phyloP scores from a whole-genome alignment of 37 sponge, comb jelly and placozoan genomes.

The Petrosia ficiformis region DNA sequence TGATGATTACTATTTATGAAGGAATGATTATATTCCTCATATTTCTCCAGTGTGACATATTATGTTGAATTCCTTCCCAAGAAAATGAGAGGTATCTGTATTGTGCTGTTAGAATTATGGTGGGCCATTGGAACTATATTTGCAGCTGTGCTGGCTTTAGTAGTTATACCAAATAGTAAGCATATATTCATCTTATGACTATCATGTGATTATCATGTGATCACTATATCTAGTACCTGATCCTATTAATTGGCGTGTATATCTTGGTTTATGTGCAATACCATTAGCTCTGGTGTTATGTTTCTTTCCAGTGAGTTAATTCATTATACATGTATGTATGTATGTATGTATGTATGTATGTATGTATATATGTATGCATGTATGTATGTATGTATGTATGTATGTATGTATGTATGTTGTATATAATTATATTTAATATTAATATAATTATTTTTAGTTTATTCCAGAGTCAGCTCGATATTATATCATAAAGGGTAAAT shows the following conservation, averaged over 20 bases:
- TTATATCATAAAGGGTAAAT: constrained; percentile 46
- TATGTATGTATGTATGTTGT: too few relatives aligned
- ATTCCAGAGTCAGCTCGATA: constrained; percentile 74
- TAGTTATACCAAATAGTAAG: constrained; percentile 26
- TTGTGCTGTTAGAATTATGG: constrained; percentile 24
- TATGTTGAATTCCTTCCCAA: constrained; percentile 68
- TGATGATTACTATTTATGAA: neutral
- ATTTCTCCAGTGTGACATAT: constrained; percentile 34
- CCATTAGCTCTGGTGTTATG: constrained; percentile 36
- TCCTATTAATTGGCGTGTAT: constrained; percentile 49
- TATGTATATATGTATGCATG: too few relatives aligned
- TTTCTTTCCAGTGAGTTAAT: constrained; percentile 38
- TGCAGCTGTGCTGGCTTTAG: constrained; percentile 49
- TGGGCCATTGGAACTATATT: constrained; percentile 64
- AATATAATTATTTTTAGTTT: constrained; percentile 38
- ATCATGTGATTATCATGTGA: neutral
- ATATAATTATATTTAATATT: constrained; percentile 16
- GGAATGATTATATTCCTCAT: neutral
- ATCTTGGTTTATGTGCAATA: constrained; percentile 42
- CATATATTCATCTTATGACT: neutral
- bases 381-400: too few relatives aligned
- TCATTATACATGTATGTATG: neutral
- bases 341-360: too few relatives aligned
- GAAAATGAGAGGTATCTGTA: constrained; percentile 29
- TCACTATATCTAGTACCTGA: neutral